Conservation (phyloP, 2,888 invertebrate species). For the Eutolmus rufibarbis region DNA sequence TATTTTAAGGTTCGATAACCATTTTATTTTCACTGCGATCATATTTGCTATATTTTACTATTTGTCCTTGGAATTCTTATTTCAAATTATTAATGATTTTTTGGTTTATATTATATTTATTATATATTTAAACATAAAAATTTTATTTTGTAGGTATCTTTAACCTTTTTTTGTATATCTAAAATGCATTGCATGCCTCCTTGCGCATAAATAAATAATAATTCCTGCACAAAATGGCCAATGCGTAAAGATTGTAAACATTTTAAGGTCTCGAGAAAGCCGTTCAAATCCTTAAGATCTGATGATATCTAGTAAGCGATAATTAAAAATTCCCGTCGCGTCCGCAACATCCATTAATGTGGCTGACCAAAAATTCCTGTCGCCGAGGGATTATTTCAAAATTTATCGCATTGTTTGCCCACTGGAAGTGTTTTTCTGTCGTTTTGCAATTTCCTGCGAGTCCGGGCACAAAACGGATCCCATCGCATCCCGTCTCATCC, state of each 20-base stretch:
- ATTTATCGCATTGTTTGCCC: slow-evolving; percentile 20
- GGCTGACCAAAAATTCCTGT: slow-evolving; percentile 7
- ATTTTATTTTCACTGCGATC: too few relatives aligned
- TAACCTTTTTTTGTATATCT: too few relatives aligned
- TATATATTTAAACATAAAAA: too few relatives aligned
- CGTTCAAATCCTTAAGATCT: neutral
- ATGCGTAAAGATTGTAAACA: neutral
- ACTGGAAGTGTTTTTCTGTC: neutral
- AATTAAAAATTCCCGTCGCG: slow-evolving; percentile 25
- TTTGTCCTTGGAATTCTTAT: too few relatives aligned
- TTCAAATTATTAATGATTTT: too few relatives aligned
- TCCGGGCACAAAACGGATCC: neutral
- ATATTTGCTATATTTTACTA: too few relatives aligned
- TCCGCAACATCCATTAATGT: slow-evolving; percentile 9
- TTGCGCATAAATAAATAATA: too few relatives aligned
- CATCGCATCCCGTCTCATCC: neutral
- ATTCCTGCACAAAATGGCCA: neutral
- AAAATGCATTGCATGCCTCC: too few relatives aligned
- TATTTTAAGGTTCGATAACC: too few relatives aligned
- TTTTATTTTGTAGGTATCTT: too few relatives aligned
- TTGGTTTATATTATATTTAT: too few relatives aligned
- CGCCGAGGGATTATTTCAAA: slow-evolving; percentile 13
- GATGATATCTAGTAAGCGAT: neutral
- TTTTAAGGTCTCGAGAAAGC: neutral
- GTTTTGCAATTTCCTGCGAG: neutral